Conservation (phyloP, 2,113 vertebrate genomes). For the Columbina picui region DNA sequence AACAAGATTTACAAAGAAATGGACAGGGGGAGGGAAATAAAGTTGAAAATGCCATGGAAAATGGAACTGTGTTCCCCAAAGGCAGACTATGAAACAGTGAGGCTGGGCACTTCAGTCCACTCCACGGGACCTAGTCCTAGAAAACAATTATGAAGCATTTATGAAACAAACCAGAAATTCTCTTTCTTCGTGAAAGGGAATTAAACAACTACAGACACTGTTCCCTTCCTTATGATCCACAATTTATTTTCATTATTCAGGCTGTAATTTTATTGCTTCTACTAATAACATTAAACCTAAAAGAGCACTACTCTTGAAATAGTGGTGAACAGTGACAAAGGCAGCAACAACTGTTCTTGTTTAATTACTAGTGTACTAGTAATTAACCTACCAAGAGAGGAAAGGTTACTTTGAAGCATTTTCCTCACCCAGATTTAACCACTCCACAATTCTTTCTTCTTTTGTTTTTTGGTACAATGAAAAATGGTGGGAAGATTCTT, state of each 20-base stretch:
- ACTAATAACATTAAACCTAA: not conserved
- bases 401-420: not conserved
- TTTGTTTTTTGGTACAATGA: not conserved
- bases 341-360: not conserved
- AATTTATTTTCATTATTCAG: conserved; percentile 6
- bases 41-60: not conserved
- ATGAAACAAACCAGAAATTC: conserved; percentile 46
- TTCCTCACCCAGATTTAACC: not conserved
- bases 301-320: not conserved
- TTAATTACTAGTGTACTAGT: too few species aligned
- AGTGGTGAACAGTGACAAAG: conserved; percentile 2
- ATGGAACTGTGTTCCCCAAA: not conserved
- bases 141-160: conserved; percentile 12
- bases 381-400: not conserved
- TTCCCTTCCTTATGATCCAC: not conserved
- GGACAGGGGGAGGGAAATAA: not conserved
- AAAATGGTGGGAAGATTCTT: not conserved
- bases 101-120: not conserved
- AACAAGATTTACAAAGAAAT: not conserved
- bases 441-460: not conserved
- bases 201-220: conserved; percentile 30
- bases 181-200: conserved; percentile 36
- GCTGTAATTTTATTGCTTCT: not conserved
- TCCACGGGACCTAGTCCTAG: not conserved
- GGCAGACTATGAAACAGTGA: not conserved